Percentiles rank a stretch among this genome's conserved stretches.
Evolutionary conservation across 2,797 vertebrate species (phyloP).

Genomic region (Mormyrops attenuatus): DNA sequence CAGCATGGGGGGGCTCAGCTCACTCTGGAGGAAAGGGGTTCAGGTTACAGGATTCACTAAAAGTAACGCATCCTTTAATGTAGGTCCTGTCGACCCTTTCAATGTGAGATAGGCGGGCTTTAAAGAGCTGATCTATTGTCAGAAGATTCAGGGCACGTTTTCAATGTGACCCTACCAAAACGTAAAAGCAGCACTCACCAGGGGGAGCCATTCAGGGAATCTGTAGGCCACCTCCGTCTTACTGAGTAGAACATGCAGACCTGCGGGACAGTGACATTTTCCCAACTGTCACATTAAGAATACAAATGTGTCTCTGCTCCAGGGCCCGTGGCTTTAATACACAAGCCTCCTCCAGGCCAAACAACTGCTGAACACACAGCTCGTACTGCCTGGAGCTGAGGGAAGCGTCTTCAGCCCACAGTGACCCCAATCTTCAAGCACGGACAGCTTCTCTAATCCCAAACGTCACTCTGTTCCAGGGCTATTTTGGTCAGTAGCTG

Average conservation of each 20-base stretch:
- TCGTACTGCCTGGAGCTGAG: not conserved
- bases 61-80: not conserved
- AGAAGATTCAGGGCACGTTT: not conserved
- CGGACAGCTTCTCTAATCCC: not conserved
- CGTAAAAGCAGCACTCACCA: conserved; percentile 63
- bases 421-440: not conserved
- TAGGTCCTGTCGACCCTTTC: not conserved
- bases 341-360: not conserved
- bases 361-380: conserved; percentile 1
- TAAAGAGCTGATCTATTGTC: not conserved
- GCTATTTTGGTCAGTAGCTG: not conserved
- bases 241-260: conserved; percentile 89
- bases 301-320: not conserved
- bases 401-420: not conserved
- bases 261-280: conserved; percentile 50
- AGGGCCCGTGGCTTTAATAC: not conserved
- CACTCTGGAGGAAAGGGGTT: conserved; percentile 63
- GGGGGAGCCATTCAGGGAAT: conserved; percentile 83
- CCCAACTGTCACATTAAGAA: not conserved
- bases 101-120: not conserved
- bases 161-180: not conserved
- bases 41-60: not conserved
- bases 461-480: not conserved
- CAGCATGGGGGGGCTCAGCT: conserved; percentile 88
- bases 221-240: conserved; percentile 86